These are phyloP conservation scores for Spizella passerina DNA, from an alignment of 2,797 vertebrate genomes.

Conservation along the genomic window DNA sequence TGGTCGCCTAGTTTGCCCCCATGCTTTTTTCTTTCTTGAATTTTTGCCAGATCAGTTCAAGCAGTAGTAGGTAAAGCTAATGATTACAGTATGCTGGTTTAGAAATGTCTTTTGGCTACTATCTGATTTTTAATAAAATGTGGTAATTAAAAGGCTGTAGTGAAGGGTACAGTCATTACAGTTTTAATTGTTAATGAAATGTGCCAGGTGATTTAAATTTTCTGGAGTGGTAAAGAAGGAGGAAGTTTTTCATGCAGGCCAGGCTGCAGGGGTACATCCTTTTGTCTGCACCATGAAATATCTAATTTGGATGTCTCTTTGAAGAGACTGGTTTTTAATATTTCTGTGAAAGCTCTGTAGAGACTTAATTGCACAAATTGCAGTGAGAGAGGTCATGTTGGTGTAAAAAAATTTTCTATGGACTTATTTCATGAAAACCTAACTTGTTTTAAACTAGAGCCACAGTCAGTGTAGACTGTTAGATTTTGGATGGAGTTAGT, in stretches of 20 bases:
- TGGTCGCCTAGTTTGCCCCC: fast-evolving
- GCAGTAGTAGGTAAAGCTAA: background rate
- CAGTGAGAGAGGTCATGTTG: background rate
- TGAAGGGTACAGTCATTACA: background rate
- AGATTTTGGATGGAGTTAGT: background rate
- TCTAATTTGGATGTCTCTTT: background rate
- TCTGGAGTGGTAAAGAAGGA: background rate
- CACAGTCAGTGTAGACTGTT: background rate
- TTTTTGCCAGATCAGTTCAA: background rate
- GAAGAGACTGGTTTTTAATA: background rate
- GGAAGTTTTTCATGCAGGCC: background rate
- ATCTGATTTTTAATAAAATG: background rate
- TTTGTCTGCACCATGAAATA: background rate
- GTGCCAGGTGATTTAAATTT: background rate
- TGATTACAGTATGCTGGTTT: background rate
- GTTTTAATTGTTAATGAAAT: background rate
- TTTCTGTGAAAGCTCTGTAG: background rate
- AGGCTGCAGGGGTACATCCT: background rate
- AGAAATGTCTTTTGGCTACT: background rate
- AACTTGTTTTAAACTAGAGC: background rate
- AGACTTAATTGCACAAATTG: background rate
- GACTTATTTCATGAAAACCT: background rate
- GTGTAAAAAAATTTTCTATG: background rate
- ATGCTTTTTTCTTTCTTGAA: background rate
- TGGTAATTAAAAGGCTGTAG: background rate